Evolutionary conservation across 2,113 vertebrate genomes (phyloP).

Genomic region (Sterna hirundo): DNA sequence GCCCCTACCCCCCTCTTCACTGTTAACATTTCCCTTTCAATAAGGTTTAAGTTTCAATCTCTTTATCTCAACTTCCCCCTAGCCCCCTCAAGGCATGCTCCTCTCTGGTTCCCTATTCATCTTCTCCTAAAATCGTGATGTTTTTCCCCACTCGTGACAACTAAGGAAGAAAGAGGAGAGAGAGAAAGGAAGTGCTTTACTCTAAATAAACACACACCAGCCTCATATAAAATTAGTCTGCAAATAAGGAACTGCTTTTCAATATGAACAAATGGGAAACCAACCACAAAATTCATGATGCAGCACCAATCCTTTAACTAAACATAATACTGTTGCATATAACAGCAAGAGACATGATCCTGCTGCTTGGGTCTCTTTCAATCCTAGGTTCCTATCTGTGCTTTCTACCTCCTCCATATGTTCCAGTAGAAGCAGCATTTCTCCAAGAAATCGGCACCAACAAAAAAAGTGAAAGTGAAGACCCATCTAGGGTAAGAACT

Average conservation of each 20-base stretch:
- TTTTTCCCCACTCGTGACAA: not conserved
- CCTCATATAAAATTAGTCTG: not conserved
- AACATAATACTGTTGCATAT: not conserved
- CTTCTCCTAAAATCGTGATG: not conserved
- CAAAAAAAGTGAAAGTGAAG: not conserved
- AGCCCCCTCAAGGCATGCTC: not conserved
- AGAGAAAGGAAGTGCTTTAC: not conserved
- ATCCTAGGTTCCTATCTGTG: not conserved
- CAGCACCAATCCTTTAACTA: not conserved
- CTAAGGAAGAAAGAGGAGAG: not conserved
- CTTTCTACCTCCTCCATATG: not conserved
- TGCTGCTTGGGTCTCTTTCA: not conserved
- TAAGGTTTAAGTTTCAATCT: not conserved
- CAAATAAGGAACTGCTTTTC: not conserved
- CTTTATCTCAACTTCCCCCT: not conserved
- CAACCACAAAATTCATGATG: not conserved
- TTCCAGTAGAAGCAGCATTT: not conserved
- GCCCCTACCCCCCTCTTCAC: not conserved
- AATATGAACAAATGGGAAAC: not conserved
- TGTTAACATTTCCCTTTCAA: not conserved
- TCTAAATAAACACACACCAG: not conserved
- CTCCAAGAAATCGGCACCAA: not conserved
- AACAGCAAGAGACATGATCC: not conserved
- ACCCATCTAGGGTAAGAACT: not conserved
- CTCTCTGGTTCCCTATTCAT: not conserved